Conservation (phyloP, 1,140 invertebrate genomes). For the Rhyacophila brunnea region DNA sequence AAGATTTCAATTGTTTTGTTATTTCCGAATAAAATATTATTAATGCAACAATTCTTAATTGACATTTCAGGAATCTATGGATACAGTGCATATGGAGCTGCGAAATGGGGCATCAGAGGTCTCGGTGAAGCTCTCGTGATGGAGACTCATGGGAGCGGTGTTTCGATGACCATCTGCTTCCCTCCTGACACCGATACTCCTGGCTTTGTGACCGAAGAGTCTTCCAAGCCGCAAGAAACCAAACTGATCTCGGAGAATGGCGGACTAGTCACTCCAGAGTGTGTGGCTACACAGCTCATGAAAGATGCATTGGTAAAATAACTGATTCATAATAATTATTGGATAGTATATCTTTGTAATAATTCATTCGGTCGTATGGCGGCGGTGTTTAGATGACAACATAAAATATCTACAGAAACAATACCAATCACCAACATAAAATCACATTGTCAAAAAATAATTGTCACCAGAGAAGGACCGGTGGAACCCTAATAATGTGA, state of each 20-base stretch:
- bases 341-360: no score
- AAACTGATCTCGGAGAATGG: constrained; percentile 80
- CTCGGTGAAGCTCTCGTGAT: constrained; percentile 91
- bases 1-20: no score
- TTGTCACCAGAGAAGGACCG: no score
- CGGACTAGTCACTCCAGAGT: constrained; percentile 73
- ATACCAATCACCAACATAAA: no score
- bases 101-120: constrained; percentile 94
- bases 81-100: constrained; percentile 85
- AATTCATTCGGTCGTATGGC: no score
- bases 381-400: no score
- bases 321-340: no score
- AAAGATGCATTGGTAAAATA: constrained; percentile 75
- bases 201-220: constrained; percentile 84
- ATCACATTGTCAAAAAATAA: no score
- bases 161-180: constrained; percentile 82
- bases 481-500: no score
- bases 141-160: constrained; percentile 82
- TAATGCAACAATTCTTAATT: no score
- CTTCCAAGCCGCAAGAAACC: constrained; percentile 85
- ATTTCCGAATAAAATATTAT: no score
- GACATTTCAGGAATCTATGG: constrained; percentile 71
- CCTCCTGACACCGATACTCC: constrained; percentile 98
- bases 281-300: constrained; percentile 78
- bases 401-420: no score